Conservation (phyloP, 2,113 vertebrate genomes). For the Peucedramus taeniatus region DNA sequence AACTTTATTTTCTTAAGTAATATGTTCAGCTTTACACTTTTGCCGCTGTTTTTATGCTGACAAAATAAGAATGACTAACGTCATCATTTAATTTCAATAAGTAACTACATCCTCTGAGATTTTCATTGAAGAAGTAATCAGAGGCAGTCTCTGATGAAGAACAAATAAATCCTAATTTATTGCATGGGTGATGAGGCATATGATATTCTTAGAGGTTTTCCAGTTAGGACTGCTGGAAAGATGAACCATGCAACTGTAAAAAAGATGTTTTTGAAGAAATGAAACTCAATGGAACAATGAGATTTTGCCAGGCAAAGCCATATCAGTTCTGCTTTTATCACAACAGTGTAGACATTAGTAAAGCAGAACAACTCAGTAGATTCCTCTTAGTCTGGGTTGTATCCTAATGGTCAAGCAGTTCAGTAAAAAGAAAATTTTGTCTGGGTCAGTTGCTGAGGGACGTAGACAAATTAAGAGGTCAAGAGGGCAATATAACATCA, state of each 20-base stretch:
- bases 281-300: not conserved
- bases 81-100: not conserved
- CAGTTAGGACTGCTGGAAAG: not conserved
- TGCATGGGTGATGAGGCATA: not conserved
- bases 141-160: not conserved
- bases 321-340: not conserved
- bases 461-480: not conserved
- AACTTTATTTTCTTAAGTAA: not conserved
- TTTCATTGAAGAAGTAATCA: not conserved
- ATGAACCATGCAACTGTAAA: not conserved
- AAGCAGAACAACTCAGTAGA: not conserved
- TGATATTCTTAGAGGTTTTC: not conserved
- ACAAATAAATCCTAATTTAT: not conserved
- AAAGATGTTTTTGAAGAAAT: not conserved
- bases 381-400: not conserved
- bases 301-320: not conserved
- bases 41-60: not conserved
- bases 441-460: not conserved
- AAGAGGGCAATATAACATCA: not conserved
- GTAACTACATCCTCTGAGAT: not conserved
- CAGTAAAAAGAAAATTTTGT: not conserved
- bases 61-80: not conserved
- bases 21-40: not conserved
- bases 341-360: not conserved
- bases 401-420: not conserved